A percentile compares a stretch with the other conserved stretches of the same genome.
Evolutionary conservation across 2,113 vertebrate species (phyloP).

Genomic region (Sorex araneus): DNA sequence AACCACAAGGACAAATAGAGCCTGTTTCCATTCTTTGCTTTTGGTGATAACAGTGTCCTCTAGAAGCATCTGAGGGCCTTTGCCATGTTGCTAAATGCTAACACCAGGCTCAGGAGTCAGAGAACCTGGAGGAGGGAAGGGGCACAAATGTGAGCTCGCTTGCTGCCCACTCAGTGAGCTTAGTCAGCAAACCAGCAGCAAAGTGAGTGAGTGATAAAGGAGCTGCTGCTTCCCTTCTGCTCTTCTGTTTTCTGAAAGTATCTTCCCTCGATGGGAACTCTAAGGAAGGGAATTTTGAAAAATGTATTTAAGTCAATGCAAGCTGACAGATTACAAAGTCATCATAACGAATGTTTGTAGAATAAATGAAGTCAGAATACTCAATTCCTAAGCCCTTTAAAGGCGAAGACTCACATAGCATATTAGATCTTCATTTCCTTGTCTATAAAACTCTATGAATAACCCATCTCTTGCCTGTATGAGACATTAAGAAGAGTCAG

Average conservation of each 20-base stretch:
- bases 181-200: background rate
- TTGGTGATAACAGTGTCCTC: slow-evolving; percentile 11
- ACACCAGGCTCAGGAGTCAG: background rate
- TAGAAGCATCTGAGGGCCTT: background rate
- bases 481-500: background rate
- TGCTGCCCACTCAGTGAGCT: background rate
- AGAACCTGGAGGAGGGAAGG: background rate
- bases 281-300: slow-evolving; percentile 8
- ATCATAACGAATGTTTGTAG: background rate
- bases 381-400: background rate
- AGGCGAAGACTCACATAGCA: background rate
- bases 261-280: background rate
- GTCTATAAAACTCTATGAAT: slow-evolving; percentile 11
- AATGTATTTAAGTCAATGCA: background rate
- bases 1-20: background rate
- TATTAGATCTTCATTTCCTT: slow-evolving; percentile 37
- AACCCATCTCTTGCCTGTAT: background rate
- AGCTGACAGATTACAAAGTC: background rate
- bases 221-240: background rate
- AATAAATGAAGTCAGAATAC: background rate
- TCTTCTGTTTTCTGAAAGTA: background rate
- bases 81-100: background rate
- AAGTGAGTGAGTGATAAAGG: background rate
- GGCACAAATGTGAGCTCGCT: background rate
- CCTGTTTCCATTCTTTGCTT: background rate